These are phyloP conservation scores for Oryzias sinensis DNA, from an alignment of 2,797 vertebrate species.

Conservation along the genomic window DNA sequence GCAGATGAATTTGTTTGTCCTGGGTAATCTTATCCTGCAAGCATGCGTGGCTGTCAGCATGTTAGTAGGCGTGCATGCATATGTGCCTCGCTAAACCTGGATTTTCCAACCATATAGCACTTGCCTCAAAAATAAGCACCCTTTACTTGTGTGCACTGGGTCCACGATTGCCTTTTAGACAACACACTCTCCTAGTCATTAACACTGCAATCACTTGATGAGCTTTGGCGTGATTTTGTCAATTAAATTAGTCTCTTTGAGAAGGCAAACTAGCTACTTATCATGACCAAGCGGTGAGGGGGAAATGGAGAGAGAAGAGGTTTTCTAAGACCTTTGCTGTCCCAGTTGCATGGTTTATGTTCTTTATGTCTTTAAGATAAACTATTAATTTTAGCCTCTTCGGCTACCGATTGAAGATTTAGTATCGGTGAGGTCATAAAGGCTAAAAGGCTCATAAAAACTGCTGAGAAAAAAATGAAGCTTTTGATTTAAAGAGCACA, in stretches of 20 bases:
- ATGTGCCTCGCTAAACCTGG: constrained; percentile 1
- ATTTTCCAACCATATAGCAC: background rate
- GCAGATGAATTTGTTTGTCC: constrained; percentile 33
- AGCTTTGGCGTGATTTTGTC: constrained; percentile 54
- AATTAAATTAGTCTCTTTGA: constrained; percentile 50
- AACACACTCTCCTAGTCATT: constrained; percentile 25
- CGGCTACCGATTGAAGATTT: constrained; percentile 29
- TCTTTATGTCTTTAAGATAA: constrained; percentile 59
- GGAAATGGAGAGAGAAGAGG: constrained; percentile 33
- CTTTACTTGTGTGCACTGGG: constrained; percentile 19
- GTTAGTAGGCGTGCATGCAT: no score
- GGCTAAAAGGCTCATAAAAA: constrained; percentile 63
- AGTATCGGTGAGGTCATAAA: constrained; percentile 32
- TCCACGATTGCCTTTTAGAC: constrained; percentile 13
- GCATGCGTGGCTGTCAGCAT: background rate
- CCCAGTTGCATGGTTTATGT: constrained; percentile 48
- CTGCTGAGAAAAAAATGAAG: constrained; percentile 20
- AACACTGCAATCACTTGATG: constrained; percentile 59
- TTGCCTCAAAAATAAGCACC: background rate
- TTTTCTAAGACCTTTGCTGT: constrained; percentile 44
- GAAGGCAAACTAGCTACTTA: constrained; percentile 37
- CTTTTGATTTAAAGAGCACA: constrained; percentile 16
- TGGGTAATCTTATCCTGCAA: constrained; percentile 11
- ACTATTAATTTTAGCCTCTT: constrained; percentile 58
- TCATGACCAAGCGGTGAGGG: constrained; percentile 51